Evolutionary conservation across 2,797 vertebrate genomes (phyloP).

Genomic region (Labeo calbasu): DNA sequence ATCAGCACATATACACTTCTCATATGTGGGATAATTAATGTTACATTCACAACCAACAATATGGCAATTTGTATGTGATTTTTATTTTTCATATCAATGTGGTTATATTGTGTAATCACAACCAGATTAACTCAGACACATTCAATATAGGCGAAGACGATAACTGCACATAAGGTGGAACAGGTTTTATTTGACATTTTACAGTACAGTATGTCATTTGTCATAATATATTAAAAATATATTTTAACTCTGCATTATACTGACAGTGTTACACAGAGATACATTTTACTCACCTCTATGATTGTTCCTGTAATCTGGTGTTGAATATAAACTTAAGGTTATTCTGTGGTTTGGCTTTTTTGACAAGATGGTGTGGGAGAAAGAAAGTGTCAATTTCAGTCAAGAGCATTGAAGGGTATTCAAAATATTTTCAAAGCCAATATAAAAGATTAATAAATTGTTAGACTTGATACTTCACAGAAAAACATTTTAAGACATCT

Average conservation of each 20-base stretch:
- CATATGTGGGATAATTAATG: neutral
- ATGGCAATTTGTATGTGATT: neutral
- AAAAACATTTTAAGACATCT: neutral
- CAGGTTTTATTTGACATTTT: constrained; percentile 5
- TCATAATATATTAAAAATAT: neutral
- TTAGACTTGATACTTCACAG: neutral
- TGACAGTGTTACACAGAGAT: neutral
- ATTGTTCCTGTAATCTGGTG: neutral
- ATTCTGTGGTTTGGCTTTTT: neutral
- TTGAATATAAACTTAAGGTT: neutral
- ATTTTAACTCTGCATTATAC: neutral
- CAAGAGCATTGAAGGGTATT: neutral
- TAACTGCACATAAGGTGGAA: neutral
- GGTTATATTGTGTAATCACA: neutral
- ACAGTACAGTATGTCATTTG: neutral
- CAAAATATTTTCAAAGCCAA: too few species aligned
- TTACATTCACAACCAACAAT: neutral
- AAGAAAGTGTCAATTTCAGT: neutral
- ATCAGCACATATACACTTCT: neutral
- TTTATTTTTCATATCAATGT: neutral
- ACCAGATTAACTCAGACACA: neutral
- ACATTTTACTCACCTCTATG: neutral
- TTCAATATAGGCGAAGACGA: neutral
- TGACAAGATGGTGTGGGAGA: neutral
- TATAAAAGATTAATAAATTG: neutral